Conservation (phyloP, 2,113 vertebrate species). For the Brachypodius melanocephalos region DNA sequence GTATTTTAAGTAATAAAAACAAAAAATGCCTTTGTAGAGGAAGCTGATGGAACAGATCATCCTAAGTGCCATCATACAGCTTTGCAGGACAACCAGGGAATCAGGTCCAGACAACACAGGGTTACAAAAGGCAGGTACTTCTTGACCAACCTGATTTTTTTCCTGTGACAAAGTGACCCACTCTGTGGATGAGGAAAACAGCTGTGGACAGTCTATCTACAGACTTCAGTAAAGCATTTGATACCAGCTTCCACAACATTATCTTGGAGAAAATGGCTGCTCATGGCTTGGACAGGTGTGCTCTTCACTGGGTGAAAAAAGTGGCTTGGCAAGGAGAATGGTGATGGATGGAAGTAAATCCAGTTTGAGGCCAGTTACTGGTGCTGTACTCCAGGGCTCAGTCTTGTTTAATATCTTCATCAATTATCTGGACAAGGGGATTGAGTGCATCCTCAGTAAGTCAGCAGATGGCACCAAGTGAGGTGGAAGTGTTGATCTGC, state of each 20-base stretch:
- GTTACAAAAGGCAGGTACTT: accelerated
- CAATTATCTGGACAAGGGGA: background rate
- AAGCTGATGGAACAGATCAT: background rate
- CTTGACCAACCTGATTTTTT: background rate
- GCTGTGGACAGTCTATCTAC: no score
- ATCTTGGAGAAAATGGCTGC: background rate
- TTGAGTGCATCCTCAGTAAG: background rate
- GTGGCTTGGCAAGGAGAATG: background rate
- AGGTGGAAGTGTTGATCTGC: background rate
- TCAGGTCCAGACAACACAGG: accelerated
- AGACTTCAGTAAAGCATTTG: background rate
- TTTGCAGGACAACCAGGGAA: background rate
- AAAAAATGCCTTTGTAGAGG: background rate
- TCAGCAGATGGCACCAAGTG: background rate
- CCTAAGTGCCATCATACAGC: background rate
- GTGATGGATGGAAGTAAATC: background rate
- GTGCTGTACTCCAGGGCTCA: accelerated
- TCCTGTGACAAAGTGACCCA: background rate
- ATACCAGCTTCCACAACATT: background rate
- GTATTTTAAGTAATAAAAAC: background rate
- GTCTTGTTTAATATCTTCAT: no score
- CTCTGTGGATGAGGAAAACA: background rate
- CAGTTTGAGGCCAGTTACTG: no score
- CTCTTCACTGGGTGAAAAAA: background rate
- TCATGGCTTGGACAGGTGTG: background rate